Conservation (phyloP, 2,888 invertebrate genomes). For the Deroplatys truncata region DNA sequence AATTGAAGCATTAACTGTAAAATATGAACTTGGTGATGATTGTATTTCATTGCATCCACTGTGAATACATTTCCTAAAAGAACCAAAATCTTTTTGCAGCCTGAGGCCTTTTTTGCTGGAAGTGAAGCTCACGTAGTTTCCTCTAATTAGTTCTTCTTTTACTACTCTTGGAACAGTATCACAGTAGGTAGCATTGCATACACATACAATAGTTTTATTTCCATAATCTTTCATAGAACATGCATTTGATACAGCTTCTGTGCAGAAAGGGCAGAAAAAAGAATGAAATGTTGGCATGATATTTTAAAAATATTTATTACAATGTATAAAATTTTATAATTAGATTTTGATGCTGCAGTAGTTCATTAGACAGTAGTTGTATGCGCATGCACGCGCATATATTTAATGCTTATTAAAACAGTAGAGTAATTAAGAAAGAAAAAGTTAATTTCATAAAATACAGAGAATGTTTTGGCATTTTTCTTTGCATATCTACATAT, state of each 20-base stretch:
- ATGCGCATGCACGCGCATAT: too few relatives aligned
- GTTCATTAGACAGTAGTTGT: too few relatives aligned
- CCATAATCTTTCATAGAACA: neutral
- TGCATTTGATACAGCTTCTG: neutral
- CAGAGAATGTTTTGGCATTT: too few relatives aligned
- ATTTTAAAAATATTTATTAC: too few relatives aligned
- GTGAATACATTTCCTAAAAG: neutral
- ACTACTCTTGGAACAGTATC: neutral
- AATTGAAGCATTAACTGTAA: neutral
- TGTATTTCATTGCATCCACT: neutral
- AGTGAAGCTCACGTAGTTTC: neutral
- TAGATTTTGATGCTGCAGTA: too few relatives aligned
- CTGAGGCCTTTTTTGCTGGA: neutral
- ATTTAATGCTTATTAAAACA: too few relatives aligned
- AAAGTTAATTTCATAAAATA: too few relatives aligned
- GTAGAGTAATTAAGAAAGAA: too few relatives aligned
- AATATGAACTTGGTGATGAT: neutral
- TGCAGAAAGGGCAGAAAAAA: neutral
- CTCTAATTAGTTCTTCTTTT: neutral
- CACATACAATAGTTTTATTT: neutral
- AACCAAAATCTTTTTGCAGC: neutral
- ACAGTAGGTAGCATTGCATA: neutral
- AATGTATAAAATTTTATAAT: too few relatives aligned
- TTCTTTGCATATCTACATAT: too few relatives aligned
- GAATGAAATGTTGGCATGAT: too few relatives aligned